phyloP scores from a whole-genome alignment of 2,888 invertebrate genomes.

The Anodontia alba region DNA sequence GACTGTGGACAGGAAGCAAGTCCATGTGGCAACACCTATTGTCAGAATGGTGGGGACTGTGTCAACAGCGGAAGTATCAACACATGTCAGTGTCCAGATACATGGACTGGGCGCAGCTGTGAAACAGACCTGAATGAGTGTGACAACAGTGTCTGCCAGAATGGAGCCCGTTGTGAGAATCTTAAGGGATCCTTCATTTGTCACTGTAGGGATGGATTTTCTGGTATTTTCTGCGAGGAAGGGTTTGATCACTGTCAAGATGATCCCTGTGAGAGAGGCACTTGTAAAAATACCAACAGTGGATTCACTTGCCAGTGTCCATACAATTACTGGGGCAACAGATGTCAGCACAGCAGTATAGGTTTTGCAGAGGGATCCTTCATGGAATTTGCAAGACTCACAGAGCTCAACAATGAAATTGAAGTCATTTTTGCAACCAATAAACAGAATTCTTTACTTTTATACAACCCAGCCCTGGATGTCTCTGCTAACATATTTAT shows the following conservation, averaged over 20 bases:
- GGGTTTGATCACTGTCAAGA: conserved; percentile 70
- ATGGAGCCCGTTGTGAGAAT: conserved; percentile 52
- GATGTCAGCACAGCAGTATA: conserved; percentile 95
- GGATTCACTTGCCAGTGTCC: conserved; percentile 93
- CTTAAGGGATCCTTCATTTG: conserved; percentile 48
- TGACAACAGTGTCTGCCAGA: conserved; percentile 37
- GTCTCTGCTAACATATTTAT: conserved; percentile 92
- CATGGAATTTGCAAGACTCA: conserved; percentile 94
- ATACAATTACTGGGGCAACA: conserved; percentile 93
- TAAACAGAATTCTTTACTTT: conserved; percentile 93
- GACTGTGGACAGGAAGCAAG: conserved; percentile 75
- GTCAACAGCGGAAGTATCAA: conserved; percentile 72
- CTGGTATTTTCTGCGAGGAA: conserved; percentile 43
- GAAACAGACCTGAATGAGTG: conserved; percentile 63
- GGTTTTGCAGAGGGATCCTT: conserved; percentile 96
- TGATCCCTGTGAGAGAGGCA: conserved; percentile 75
- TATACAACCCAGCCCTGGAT: conserved; percentile 95
- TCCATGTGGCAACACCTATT: conserved; percentile 93
- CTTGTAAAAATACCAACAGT: conserved; percentile 85
- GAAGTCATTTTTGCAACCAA: conserved; percentile 95
- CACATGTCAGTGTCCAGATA: conserved; percentile 74
- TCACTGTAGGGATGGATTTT: conserved; percentile 49
- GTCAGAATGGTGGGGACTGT: conserved; percentile 93
- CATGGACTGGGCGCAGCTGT: conserved; percentile 78
- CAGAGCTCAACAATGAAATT: conserved; percentile 94